Conservation (phyloP, 2,797 vertebrate species). For the Linurgus olivaceus region DNA sequence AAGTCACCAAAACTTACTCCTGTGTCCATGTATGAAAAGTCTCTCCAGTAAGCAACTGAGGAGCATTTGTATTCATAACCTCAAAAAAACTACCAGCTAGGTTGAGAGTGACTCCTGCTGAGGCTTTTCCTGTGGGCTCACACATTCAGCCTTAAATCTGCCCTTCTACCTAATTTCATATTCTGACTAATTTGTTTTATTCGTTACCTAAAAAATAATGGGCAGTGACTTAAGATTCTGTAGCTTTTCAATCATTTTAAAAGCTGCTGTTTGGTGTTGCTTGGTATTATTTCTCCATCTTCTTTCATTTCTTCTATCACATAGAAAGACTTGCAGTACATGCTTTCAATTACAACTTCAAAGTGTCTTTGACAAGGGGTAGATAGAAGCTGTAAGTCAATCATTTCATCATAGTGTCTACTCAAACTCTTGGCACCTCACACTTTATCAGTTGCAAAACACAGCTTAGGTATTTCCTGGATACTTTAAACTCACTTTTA, state of each 20-base stretch:
- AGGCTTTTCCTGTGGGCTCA: neutral
- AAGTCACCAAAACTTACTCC: neutral
- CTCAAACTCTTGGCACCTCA: neutral
- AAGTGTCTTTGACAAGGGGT: neutral
- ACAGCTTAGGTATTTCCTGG: neutral
- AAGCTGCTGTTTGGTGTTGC: neutral
- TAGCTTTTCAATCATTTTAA: neutral
- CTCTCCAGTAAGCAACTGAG: neutral
- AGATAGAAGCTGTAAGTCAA: neutral
- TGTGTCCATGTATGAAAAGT: neutral
- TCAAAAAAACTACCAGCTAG: neutral
- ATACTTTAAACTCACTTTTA: neutral
- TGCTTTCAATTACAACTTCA: neutral
- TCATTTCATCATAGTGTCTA: neutral
- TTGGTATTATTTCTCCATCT: neutral
- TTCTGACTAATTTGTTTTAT: neutral
- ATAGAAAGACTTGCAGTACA: neutral
- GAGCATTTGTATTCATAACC: neutral
- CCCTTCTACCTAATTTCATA: neutral
- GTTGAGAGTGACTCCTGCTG: neutral
- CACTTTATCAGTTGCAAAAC: neutral
- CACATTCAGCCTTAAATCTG: neutral
- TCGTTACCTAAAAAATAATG: neutral
- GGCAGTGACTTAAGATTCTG: neutral
- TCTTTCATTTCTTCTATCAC: neutral